phyloP scores from a whole-genome alignment of 2,797 vertebrate genomes.

The Geotria australis region DNA sequence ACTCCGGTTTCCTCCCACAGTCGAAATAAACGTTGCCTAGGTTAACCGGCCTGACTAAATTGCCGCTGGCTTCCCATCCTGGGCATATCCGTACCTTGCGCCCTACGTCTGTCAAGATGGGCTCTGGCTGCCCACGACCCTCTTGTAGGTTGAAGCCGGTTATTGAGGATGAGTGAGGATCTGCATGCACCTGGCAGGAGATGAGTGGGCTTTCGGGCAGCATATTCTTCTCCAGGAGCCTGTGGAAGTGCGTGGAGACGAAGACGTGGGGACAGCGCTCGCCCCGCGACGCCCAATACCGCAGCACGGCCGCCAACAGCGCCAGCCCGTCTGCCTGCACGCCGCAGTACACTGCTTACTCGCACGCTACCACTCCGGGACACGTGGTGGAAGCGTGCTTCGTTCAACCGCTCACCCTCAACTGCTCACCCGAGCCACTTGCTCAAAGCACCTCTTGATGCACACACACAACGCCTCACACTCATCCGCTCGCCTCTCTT shows the following conservation, averaged over 20 bases:
- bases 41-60: too few relatives aligned
- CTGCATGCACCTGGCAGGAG: conserved; percentile 32
- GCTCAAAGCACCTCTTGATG: neutral
- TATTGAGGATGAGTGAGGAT: too few relatives aligned
- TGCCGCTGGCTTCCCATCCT: too few relatives aligned
- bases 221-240: conserved; percentile 44
- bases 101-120: too few relatives aligned
- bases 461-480: neutral
- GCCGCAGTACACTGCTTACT: neutral
- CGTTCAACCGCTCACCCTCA: neutral
- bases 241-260: conserved; percentile 74
- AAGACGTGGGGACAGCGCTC: conserved; percentile 39
- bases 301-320: conserved; percentile 46
- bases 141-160: too few relatives aligned
- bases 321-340: conserved; percentile 52
- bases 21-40: too few relatives aligned
- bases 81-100: too few relatives aligned
- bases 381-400: neutral
- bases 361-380: neutral
- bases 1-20: too few relatives aligned
- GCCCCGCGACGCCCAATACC: conserved; percentile 36
- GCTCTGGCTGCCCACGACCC: too few relatives aligned
- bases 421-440: neutral
- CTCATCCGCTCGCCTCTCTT: too few relatives aligned
- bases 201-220: conserved; percentile 34